Evolutionary conservation across 2,888 invertebrate species (phyloP), one percentile per base, ranked within the genome.

Genomic region (Pseudolycoriella hygida): DNA sequence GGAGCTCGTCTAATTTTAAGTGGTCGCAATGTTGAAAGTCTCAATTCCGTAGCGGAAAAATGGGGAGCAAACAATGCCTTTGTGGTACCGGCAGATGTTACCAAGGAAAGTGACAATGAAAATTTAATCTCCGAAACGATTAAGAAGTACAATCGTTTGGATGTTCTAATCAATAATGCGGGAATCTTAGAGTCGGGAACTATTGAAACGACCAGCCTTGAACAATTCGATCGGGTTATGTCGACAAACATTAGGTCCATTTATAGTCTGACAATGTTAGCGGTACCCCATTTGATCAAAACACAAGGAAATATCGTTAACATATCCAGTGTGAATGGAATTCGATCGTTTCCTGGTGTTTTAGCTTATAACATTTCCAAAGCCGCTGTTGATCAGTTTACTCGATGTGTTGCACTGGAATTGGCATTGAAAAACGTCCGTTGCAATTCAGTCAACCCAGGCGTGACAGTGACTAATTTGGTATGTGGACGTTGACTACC

Each of bases 331-430:
- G 89, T 96, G 0, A 87, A 84, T 56, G 96, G 96, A 3, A 72
- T 90, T 20, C 70, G 94, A 56, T 79, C 94, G 40, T 96, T 96
- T 60, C 80, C 93, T 2, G 84, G 85, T 8, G 84, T 94, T 0
- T 64, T 94, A 40, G 84, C 93, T 0, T 98, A 98, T 62, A 82
- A 82, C 53, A 79, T 97, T 61, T 90, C 93, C 1, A 98, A 98
- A 67, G 75, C 90, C 31, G 86, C 93, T 2, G 71, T 97, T 0
- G 97, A 98, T 64, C 96, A 97, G 60, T 79, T 98, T 52, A 97
- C 97, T 0, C 74, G 85, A 54, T 94, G 93, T 62, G 75, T 82
- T 2, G 94, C 97, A 3, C 66, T 98, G 47, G 96, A 89, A 57
- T 61, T 89, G 44, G 88, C 85, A 14, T 57, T 74, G 0, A 84